These are phyloP conservation scores for Melanocharis versteri DNA, from an alignment of 2,113 vertebrate genomes.

Conservation along the genomic window DNA sequence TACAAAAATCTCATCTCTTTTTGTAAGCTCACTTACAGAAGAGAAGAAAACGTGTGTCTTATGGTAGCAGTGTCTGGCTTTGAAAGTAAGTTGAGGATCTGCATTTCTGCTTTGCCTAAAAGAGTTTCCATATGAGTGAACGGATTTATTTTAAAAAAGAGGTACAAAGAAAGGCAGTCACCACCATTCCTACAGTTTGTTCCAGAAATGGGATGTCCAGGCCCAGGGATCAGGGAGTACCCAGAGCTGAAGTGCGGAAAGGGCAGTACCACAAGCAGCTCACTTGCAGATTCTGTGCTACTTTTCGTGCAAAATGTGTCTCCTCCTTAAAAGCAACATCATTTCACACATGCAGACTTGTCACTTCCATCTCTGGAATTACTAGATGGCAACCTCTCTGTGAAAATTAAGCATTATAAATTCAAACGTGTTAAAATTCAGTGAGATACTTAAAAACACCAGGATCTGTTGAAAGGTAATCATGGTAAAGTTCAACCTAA, in stretches of 20 bases:
- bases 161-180: neutral
- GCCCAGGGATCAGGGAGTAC: neutral
- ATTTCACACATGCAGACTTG: neutral
- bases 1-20: neutral
- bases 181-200: neutral
- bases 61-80: neutral
- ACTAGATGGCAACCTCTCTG: neutral
- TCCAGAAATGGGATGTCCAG: neutral
- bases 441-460: neutral
- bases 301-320: neutral
- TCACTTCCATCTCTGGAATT: neutral
- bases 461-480: neutral
- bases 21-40: neutral
- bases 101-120: neutral
- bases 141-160: neutral
- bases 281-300: neutral
- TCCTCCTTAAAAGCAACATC: neutral
- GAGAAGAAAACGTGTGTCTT: neutral
- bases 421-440: neutral
- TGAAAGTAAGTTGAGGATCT: neutral
- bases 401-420: neutral
- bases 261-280: neutral
- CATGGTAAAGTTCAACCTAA: neutral
- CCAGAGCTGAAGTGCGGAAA: neutral
- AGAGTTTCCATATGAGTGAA: neutral